Percentiles rank a stretch among this genome's conserved stretches.
Evolutionary conservation across 2,888 invertebrate genomes (phyloP).

Genomic region (Drosophila peninsularis): DNA sequence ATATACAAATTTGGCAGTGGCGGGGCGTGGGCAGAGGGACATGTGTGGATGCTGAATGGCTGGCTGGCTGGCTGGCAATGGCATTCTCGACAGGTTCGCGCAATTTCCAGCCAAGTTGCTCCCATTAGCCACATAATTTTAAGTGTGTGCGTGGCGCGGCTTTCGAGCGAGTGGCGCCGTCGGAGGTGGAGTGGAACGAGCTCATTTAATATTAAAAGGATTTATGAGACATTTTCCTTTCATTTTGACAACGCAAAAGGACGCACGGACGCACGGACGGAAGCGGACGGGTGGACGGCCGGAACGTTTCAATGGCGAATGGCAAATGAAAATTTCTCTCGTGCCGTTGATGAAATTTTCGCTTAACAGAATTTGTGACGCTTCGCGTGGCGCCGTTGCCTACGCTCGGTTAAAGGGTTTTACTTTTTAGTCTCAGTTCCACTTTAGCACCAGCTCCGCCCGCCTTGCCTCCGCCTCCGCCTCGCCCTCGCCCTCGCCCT

Average conservation of each 20-base stretch:
- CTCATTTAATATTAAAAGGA: constrained; percentile 83
- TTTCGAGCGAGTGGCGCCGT: constrained; percentile 6
- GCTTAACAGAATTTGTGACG: constrained; percentile 82
- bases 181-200: constrained; percentile 6
- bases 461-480: not conserved
- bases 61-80: constrained; percentile 21
- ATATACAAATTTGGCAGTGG: constrained; percentile 44
- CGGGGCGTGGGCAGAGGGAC: constrained; percentile 11
- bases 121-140: constrained; percentile 80
- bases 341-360: constrained; percentile 80
- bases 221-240: constrained; percentile 83
- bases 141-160: constrained; percentile 73
- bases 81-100: constrained; percentile 63
- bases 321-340: constrained; percentile 65
- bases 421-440: constrained; percentile 70
- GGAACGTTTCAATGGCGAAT: constrained; percentile 61
- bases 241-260: constrained; percentile 78
- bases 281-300: constrained; percentile 22
- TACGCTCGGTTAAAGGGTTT: constrained; percentile 77
- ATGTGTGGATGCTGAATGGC: constrained; percentile 53
- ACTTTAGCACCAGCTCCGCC: constrained; percentile 33
- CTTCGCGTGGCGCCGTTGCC: constrained; percentile 54
- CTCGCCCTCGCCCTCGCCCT: not conserved
- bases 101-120: constrained; percentile 80
- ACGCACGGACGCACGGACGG: constrained; percentile 41